These are phyloP conservation scores for Caenorhabditis imperialis DNA, from an alignment of 2,888 invertebrate genomes.

Conservation along the genomic window DNA sequence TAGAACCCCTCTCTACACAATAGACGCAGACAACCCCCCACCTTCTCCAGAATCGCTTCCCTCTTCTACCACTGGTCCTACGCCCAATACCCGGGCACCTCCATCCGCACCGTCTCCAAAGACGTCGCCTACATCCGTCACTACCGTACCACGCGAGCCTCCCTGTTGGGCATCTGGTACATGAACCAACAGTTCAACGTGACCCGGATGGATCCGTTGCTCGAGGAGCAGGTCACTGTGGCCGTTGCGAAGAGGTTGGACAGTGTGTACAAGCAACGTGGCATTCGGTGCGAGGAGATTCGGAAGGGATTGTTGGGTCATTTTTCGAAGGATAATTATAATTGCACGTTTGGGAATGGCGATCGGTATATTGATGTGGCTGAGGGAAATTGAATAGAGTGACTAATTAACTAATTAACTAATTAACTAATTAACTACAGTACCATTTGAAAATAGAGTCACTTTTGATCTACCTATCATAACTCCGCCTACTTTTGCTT, in stretches of 20 bases:
- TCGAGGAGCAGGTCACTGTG: not conserved
- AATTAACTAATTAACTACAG: too few relatives aligned
- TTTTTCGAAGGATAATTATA: not conserved
- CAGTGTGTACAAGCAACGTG: not conserved
- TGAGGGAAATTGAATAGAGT: too few relatives aligned
- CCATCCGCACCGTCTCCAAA: not conserved
- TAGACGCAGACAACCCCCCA: too few relatives aligned
- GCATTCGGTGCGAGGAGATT: conserved; percentile 1
- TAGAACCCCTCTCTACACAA: too few relatives aligned
- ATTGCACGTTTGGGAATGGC: not conserved
- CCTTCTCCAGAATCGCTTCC: not conserved
- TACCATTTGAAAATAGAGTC: too few relatives aligned
- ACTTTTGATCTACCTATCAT: too few relatives aligned
- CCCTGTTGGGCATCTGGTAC: not conserved
- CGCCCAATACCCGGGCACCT: not conserved
- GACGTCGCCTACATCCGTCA: conserved; percentile 1
- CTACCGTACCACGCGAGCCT: not conserved
- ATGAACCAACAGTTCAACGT: not conserved
- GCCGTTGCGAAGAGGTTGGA: not conserved
- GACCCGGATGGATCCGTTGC: not conserved
- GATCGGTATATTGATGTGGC: not conserved
- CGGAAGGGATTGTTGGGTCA: not conserved
- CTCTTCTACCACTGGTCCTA: conserved; percentile 14
- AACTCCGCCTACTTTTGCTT: too few relatives aligned
- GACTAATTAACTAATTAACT: too few relatives aligned